Base-by-base conservation (phyloP, 2,888 invertebrate species). In the Dynastes tityus region DNA sequence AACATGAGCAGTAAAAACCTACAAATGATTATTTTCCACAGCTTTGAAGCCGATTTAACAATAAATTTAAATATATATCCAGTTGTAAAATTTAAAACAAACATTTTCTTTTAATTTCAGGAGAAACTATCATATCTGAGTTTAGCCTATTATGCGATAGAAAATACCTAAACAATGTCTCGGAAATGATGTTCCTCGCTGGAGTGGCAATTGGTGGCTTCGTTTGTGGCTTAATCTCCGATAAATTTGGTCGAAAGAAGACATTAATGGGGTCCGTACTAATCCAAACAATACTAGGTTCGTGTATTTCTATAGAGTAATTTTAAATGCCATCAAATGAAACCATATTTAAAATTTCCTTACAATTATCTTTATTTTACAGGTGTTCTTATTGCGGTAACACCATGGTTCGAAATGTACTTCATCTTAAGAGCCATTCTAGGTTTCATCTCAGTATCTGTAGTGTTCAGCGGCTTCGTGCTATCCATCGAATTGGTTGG, bases 391-490 rank as follows among this genome's bases (percentile, higher is more conserved):
- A 92, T 95, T 0, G 92, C 94, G 11, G 91, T 95, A 83, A 92
- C 93, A 2, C 92, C 93, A 27, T 93, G 93, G 82, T 94, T 93
- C 88, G 89, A 93, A 82, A 90, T 94, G 81, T 96, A 95, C 88
- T 90, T 94, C 65, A 88, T 92, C 0, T 90, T 95, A 63, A 90
- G 95, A 64, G 92, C 94, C 2, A 85, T 94, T 2, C 91, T 95
- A 86, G 96, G 96, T 0, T 92, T 94, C 82, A 93, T 94, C 13
- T 95, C 94, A 0, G 95, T 95, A n/a, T 95, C 95, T 22, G 93
- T 95, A 68, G 95, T 95, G 32, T 95, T 95, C 87, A 93, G 95
- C 55, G 95, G 94, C 37, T 94, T 96, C 83, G 95, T 96, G 5
- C 89, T 96, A 51, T 93, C 94, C 53, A 94, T 95, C 83, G 95